A percentile compares a stretch with the other conserved stretches of the same genome.
These are phyloP conservation scores for Hemicentrotus pulcherrimus DNA, from an alignment of 35 echinoderm and acorn worm genomes.

Conservation along the genomic window DNA sequence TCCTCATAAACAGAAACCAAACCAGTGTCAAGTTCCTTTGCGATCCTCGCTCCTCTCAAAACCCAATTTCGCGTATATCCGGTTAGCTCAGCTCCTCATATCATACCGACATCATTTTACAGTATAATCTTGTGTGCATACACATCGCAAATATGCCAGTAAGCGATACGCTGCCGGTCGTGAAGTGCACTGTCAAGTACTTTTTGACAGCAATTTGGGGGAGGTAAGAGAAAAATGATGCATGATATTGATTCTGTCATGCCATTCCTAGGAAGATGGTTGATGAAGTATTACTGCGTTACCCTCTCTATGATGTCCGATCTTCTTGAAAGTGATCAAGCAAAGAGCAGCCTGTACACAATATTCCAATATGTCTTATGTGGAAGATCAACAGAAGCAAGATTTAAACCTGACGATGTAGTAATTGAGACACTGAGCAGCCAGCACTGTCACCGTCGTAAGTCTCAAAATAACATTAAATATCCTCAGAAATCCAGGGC, in stretches of 20 bases:
- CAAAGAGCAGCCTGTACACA: neutral
- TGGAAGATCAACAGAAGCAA: neutral
- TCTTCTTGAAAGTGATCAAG: neutral
- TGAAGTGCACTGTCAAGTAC: slow-evolving; percentile 15
- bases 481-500: neutral
- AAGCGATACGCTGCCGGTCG: neutral
- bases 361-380: neutral
- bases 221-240: slow-evolving; percentile 14
- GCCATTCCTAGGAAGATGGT: neutral
- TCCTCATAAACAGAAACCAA: slow-evolving; percentile 27
- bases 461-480: neutral
- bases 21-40: neutral
- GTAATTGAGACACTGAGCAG: neutral
- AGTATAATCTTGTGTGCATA: neutral
- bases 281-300: neutral
- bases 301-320: neutral
- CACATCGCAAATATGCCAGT: neutral
- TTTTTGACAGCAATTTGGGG: slow-evolving; percentile 32
- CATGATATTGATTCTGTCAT: slow-evolving; percentile 26
- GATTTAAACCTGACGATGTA: neutral
- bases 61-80: slow-evolving; percentile 35
- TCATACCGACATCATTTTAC: neutral
- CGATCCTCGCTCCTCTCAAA: neutral
- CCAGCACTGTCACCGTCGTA: neutral
- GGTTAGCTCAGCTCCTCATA: slow-evolving; percentile 20